Evolutionary conservation across 2,113 vertebrate species (phyloP).

Genomic region (Prinia subflava): DNA sequence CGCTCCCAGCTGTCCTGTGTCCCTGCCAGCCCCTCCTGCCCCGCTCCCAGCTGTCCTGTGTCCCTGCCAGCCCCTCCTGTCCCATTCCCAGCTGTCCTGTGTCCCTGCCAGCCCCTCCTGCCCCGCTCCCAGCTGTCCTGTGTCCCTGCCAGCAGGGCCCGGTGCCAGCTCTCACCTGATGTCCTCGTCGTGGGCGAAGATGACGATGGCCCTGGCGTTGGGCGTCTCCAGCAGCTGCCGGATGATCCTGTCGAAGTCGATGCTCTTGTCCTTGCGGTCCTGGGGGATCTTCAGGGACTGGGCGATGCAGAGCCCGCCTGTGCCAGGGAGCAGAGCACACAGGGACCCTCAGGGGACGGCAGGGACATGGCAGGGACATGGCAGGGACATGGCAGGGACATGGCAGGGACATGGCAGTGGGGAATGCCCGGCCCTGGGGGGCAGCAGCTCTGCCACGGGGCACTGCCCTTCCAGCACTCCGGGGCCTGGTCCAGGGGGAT

Average conservation of each 20-base stretch:
- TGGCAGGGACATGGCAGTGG: too few species aligned
- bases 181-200: slow-evolving; percentile 93
- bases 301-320: slow-evolving; percentile 95
- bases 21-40: too few species aligned
- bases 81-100: too few species aligned
- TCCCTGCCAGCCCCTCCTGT: too few species aligned
- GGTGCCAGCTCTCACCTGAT: slow-evolving; percentile 79
- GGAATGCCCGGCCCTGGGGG: neutral
- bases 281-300: slow-evolving; percentile 94
- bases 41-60: too few species aligned
- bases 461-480: neutral
- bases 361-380: neutral
- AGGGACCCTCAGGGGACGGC: neutral
- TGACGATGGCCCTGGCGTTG: slow-evolving; percentile 86
- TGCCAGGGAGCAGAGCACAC: neutral
- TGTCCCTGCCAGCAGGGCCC: too few species aligned
- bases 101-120: too few species aligned
- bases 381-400: too few species aligned
- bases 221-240: slow-evolving; percentile 86
- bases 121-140: too few species aligned
- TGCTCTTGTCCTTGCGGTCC: slow-evolving; percentile 81
- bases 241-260: slow-evolving; percentile 90
- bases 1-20: too few species aligned
- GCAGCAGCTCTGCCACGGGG: fast-evolving
- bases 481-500: neutral